phyloP scores from a whole-genome alignment of 2,888 invertebrate species.

The Iphiclides podalirius region DNA sequence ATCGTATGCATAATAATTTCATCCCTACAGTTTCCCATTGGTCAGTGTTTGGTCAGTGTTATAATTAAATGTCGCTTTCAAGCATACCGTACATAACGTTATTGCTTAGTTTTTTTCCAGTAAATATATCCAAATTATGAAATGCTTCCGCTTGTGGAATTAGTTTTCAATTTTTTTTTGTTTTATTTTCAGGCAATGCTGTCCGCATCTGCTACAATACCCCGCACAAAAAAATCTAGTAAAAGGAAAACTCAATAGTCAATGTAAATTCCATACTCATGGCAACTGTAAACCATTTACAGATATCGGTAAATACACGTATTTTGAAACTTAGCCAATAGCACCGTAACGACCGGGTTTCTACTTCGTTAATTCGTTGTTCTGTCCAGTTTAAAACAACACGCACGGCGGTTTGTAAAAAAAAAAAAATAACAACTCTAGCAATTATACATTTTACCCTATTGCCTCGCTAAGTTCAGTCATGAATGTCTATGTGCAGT shows the following conservation, averaged over 20 bases:
- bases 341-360: not conserved
- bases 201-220: slow-evolving; percentile 85
- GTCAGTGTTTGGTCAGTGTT: not conserved
- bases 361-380: not conserved
- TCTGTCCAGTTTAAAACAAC: not conserved
- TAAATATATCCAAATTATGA: not conserved
- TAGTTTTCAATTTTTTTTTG: slow-evolving; percentile 53
- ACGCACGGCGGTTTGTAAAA: not conserved
- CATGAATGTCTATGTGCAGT: not conserved
- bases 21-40: not conserved
- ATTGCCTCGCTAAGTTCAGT: not conserved
- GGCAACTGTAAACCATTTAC: not conserved
- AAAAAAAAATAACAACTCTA: not conserved
- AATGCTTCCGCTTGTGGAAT: slow-evolving; percentile 38
- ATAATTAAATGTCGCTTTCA: slow-evolving; percentile 1
- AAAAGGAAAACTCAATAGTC: slow-evolving; percentile 85
- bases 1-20: not conserved
- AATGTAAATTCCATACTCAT: not conserved
- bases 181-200: slow-evolving; percentile 83
- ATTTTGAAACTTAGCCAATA: not conserved
- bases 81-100: not conserved
- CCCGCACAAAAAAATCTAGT: slow-evolving; percentile 85
- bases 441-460: not conserved
- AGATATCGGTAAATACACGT: not conserved
- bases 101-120: not conserved